Base-by-base conservation (phyloP, 2,888 invertebrate species). In the Chelonus formosanus region DNA sequence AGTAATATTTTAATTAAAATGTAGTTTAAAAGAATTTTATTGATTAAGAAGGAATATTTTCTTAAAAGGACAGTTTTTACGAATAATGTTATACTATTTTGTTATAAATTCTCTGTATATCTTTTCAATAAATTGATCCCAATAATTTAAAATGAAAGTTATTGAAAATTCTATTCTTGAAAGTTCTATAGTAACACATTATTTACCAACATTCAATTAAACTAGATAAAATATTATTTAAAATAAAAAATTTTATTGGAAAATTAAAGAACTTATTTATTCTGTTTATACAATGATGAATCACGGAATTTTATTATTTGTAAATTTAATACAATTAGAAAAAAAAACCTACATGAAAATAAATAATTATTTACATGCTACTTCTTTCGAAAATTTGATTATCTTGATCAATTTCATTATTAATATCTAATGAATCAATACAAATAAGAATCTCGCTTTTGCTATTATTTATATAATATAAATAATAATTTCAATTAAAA, bases 201-300 rank as follows among this genome's bases (percentile, higher is more conserved):
- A 20, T 20, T 20, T 20, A 20, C 20, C 20, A 20, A 20, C 20
- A 20, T 20, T 20, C 20, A 20, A 20, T 20, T 20, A 20, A 20
- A 20, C 20, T 20, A 20, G 2, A 20, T 20, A 20, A 20, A 20
- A 20, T 20, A 20, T 20, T 20, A 20, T 20, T 20, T 20, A 2
- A 20, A 20, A 20, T 20, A 20, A 20, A 56, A 34, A 31, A 43
- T 45, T 36, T 56, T 40, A 63, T 48, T 20, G 10, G n/a, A 31
- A 20, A 48, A 48, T 63, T 63, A 55, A 63, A 55, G 54, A 50
- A 47, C 36, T 65, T 45, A 58, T 59, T 65, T 59, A 65, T 65
- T 59, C 47, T 53, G 4, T 59, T 65, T 54, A 59, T 65, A 65
- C 65, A 65, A 65, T 59, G 65, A 59, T 65, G 31, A 54, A 59